phyloP scores from a whole-genome alignment of 2,113 vertebrate species.

The Numida meleagris region DNA sequence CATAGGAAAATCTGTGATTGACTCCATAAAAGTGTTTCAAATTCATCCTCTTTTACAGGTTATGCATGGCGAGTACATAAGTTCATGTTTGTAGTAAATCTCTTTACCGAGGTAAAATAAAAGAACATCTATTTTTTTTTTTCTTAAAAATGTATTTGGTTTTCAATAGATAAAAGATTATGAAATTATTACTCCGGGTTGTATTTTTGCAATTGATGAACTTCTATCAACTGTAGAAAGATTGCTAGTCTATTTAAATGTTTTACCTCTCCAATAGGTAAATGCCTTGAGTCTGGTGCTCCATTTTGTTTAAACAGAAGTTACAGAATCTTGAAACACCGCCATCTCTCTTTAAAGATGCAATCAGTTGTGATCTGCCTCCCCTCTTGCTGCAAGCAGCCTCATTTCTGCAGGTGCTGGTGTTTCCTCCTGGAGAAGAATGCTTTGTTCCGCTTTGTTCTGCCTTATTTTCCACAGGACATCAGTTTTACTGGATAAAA shows the following conservation, averaged over 20 bases:
- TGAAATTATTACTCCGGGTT: neutral
- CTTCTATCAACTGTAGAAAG: neutral
- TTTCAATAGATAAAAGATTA: neutral
- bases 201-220: neutral
- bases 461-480: neutral
- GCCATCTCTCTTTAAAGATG: neutral
- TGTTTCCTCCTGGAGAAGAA: neutral
- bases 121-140: constrained; percentile 70
- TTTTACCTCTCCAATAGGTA: neutral
- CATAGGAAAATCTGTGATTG: constrained; percentile 60
- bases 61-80: constrained; percentile 44
- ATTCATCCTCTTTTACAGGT: constrained; percentile 70
- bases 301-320: neutral
- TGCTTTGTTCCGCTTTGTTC: neutral
- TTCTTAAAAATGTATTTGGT: constrained; percentile 47
- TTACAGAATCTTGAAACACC: neutral
- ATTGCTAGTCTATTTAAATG: neutral
- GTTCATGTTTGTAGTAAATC: constrained; percentile 63
- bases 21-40: constrained; percentile 77
- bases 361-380: neutral
- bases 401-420: neutral
- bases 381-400: neutral
- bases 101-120: constrained; percentile 69
- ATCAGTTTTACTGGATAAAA: neutral
- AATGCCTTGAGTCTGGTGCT: neutral